Conservation (phyloP, 1,140 invertebrate genomes). For the Manduca sexta region DNA sequence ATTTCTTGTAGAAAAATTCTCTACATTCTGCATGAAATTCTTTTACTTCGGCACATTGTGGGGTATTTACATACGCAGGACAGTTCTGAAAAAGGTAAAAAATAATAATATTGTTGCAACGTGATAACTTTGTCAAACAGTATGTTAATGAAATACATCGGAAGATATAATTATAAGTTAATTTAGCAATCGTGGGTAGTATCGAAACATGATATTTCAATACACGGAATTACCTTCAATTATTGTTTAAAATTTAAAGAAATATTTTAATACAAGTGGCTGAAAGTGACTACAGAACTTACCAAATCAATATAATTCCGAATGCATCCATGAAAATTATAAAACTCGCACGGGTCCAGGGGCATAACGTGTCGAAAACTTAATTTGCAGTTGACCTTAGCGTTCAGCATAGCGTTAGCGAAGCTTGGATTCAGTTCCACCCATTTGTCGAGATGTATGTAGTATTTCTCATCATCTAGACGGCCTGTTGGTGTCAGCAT, state of each 20-base stretch:
- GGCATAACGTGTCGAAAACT: conserved; percentile 19
- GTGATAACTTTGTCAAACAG: too few species aligned
- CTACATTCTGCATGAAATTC: conserved; percentile 39
- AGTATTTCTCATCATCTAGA: conserved; percentile 34
- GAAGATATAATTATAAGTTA: too few species aligned
- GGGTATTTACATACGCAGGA: conserved; percentile 26
- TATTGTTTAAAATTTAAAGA: too few species aligned
- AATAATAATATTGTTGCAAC: neutral
- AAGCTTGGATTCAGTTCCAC: conserved; percentile 33
- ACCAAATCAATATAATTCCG: conserved; percentile 35
- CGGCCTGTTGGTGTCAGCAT: conserved; percentile 19
- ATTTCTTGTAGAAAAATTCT: conserved; percentile 31
- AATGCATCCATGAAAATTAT: conserved; percentile 29
- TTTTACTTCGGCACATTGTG: conserved; percentile 34
- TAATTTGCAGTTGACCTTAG: conserved; percentile 34
- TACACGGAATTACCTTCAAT: too few species aligned
- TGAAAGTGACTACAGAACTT: conserved; percentile 18
- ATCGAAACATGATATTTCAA: too few species aligned
- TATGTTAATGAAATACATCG: too few species aligned
- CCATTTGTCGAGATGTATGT: conserved; percentile 37
- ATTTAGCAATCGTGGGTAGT: too few species aligned
- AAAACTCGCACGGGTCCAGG: conserved; percentile 28
- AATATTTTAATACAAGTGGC: too few species aligned
- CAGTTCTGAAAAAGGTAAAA: conserved; percentile 36
- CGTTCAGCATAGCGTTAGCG: conserved; percentile 22